phyloP scores from a whole-genome alignment of 1,140 invertebrate genomes.

The Lepidurus arcticus region DNA sequence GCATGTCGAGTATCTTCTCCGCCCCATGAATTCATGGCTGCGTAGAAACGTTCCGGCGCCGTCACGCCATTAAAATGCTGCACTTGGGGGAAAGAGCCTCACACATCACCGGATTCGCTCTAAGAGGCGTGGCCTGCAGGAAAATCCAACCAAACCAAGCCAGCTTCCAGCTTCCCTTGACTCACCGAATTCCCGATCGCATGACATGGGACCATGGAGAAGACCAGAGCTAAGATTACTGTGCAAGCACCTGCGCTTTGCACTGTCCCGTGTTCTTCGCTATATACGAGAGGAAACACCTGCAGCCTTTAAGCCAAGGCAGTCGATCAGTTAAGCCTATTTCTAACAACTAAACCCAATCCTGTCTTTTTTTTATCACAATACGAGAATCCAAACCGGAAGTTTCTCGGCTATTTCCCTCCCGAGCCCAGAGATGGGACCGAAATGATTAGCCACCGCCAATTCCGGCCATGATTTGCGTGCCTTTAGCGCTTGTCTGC shows the following conservation, averaged over 20 bases:
- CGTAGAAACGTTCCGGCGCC: constrained; percentile 16
- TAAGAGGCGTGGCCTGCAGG: neutral
- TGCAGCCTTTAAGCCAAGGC: neutral
- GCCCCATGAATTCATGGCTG: neutral
- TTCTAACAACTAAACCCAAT: neutral
- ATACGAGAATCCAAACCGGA: neutral
- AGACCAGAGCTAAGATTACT: neutral
- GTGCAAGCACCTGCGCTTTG: neutral
- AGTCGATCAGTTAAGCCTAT: neutral
- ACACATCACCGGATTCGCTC: neutral
- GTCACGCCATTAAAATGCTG: constrained; percentile 16
- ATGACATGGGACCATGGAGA: neutral
- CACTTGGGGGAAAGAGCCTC: neutral
- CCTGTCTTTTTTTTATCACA: neutral
- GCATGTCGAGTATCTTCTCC: neutral
- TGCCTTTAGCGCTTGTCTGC: neutral
- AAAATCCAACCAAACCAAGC: neutral
- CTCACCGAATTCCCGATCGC: neutral
- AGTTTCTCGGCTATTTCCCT: neutral
- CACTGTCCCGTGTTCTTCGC: neutral
- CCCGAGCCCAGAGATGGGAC: constrained; percentile 7
- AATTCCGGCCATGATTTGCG: constrained; percentile 8
- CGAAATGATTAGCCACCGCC: constrained; percentile 8
- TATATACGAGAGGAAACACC: neutral
- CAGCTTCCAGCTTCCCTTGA: neutral